These are phyloP conservation scores for Rhyacophila evoluta DNA, from an alignment of 2,888 invertebrate species.

Conservation along the genomic window DNA sequence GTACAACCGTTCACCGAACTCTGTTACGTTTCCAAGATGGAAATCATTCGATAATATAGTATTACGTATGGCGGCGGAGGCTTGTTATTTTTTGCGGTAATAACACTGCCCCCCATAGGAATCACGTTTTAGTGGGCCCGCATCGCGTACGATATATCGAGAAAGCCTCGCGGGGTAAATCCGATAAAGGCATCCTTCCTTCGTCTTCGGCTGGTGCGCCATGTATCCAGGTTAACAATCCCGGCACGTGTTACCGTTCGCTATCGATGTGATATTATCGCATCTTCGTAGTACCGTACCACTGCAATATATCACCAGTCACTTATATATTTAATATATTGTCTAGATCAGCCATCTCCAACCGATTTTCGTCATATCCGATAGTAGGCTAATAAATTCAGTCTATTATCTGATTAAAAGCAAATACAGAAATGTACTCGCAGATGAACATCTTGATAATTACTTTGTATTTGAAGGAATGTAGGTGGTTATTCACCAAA, in stretches of 20 bases:
- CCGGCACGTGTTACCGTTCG: slow-evolving; percentile 2
- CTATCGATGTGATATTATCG: not conserved
- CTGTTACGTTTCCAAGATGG: not conserved
- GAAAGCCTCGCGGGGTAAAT: slow-evolving; percentile 19
- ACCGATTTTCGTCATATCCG: no score
- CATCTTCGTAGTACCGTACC: not conserved
- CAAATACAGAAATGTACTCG: no score
- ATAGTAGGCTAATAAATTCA: no score
- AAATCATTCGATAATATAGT: not conserved
- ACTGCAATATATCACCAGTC: not conserved
- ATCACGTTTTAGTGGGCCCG: not conserved
- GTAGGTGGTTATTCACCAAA: no score
- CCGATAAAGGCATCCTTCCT: not conserved
- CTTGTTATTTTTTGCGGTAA: slow-evolving; percentile 7
- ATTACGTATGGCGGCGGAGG: not conserved
- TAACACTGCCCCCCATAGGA: not conserved
- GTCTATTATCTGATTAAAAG: no score
- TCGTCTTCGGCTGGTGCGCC: not conserved
- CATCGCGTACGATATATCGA: not conserved
- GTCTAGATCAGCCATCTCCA: no score
- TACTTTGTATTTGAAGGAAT: no score
- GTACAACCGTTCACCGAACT: not conserved
- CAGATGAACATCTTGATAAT: no score
- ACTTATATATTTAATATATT: no score
- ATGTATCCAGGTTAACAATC: not conserved